These are phyloP conservation scores for Galemys pyrenaicus DNA, from an alignment of 2,113 vertebrate species.

Conservation along the genomic window DNA sequence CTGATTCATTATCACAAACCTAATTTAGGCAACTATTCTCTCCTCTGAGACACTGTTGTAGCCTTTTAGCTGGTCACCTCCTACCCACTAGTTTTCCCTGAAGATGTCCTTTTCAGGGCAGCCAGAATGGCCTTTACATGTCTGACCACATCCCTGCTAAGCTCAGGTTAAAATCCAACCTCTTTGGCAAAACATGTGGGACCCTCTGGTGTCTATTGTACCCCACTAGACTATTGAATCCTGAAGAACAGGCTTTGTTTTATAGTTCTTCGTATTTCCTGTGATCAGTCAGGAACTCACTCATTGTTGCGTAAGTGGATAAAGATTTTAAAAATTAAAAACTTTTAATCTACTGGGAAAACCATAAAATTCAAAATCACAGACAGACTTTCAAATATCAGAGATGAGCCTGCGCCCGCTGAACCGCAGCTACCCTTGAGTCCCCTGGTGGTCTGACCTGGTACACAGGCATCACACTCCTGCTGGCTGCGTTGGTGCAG, in stretches of 20 bases:
- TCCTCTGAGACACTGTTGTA: neutral
- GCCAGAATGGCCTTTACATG: neutral
- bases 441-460: rapidly evolving
- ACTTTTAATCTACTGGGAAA: neutral
- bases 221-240: neutral
- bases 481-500: neutral
- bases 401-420: neutral
- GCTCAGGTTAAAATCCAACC: neutral
- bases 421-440: neutral
- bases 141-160: neutral
- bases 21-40: neutral
- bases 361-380: neutral
- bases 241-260: neutral
- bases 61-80: neutral
- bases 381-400: neutral
- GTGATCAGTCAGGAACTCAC: neutral
- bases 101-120: neutral
- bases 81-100: neutral
- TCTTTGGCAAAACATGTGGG: neutral
- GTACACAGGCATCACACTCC: rapidly evolving
- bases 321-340: neutral
- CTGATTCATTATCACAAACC: neutral
- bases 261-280: neutral
- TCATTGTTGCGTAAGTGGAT: neutral
- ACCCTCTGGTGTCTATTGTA: neutral